Conservation (phyloP, 2,888 invertebrate genomes). For the Coelinius sp. region DNA sequence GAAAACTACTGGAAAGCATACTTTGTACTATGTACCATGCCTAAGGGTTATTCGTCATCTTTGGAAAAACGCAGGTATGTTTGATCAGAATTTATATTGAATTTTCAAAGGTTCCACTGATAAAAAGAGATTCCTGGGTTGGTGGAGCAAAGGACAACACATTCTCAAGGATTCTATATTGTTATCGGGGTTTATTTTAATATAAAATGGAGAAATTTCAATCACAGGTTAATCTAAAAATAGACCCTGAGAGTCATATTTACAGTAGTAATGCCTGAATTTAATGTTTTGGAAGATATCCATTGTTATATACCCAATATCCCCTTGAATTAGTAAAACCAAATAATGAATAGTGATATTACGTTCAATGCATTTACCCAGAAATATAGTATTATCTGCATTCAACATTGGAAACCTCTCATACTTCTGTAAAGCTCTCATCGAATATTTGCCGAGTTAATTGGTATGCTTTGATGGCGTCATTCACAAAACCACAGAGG, state of each 20-base stretch:
- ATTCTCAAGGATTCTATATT: background rate
- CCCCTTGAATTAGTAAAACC: background rate
- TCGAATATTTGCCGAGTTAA: conserved; percentile 1
- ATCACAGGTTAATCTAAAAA: no score
- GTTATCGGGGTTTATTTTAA: background rate
- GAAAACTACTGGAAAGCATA: conserved; percentile 14
- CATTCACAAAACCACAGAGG: background rate
- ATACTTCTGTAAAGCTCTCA: background rate
- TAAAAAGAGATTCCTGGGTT: conserved; percentile 2
- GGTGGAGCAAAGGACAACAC: background rate
- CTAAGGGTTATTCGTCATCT: conserved; percentile 39
- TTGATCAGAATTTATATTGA: conserved; percentile 40
- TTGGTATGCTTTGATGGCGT: conserved; percentile 8
- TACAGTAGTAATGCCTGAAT: no score
- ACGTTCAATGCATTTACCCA: background rate
- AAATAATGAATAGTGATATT: background rate
- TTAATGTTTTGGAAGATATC: background rate
- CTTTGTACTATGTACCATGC: background rate
- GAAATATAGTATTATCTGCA: background rate
- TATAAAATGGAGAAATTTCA: no score
- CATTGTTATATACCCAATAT: background rate
- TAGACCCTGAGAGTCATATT: no score
- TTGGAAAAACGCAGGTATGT: conserved; percentile 48
- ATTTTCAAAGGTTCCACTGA: conserved; percentile 12
- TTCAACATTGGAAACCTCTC: background rate